Conservation (phyloP, 2,888 invertebrate genomes). For the Geophilus truncorum region DNA sequence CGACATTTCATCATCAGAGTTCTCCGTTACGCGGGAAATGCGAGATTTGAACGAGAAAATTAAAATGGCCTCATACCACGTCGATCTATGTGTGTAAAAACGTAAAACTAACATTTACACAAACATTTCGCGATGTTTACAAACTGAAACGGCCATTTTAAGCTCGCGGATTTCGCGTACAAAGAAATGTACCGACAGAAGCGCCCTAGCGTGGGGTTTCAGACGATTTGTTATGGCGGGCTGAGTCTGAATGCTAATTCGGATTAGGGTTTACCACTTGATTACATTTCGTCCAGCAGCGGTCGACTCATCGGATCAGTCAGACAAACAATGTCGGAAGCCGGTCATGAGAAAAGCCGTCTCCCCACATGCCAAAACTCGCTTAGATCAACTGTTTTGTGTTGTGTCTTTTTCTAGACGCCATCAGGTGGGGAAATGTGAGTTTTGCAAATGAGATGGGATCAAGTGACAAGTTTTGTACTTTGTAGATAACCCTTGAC, state of each 20-base stretch:
- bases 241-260: slow-evolving; percentile 7
- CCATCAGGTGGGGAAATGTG: too few species aligned
- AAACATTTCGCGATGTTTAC: not conserved
- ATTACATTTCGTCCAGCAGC: slow-evolving; percentile 21
- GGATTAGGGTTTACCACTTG: slow-evolving; percentile 25
- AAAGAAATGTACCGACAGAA: not conserved
- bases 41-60: too few species aligned
- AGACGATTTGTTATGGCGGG: slow-evolving; percentile 12
- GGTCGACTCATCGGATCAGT: slow-evolving; percentile 27
- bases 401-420: too few species aligned
- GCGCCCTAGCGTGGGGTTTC: not conserved
- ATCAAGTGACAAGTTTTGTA: too few species aligned
- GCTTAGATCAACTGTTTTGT: not conserved
- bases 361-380: not conserved
- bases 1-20: too few species aligned
- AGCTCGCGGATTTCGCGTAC: not conserved
- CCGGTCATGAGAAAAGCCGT: not conserved
- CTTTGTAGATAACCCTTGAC: too few species aligned
- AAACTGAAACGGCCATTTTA: not conserved
- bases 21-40: too few species aligned
- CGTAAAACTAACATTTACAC: not conserved
- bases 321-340: not conserved
- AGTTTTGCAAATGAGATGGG: too few species aligned
- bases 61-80: too few species aligned
- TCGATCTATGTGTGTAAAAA: not conserved